These are phyloP conservation scores for Melanchra persicariae DNA, from an alignment of 2,888 invertebrate species.

Conservation along the genomic window DNA sequence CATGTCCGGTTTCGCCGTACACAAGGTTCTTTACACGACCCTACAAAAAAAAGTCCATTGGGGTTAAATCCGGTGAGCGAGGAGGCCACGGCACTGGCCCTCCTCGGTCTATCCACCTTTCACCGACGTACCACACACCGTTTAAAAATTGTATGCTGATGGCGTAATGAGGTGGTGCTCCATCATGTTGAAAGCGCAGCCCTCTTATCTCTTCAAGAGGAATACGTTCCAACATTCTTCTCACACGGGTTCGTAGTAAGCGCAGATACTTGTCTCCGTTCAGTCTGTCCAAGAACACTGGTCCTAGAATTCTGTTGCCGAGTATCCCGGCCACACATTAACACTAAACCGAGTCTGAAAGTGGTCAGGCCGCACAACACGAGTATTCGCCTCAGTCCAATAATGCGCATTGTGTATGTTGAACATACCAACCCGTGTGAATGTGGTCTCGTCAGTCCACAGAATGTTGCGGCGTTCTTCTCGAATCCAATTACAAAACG, in stretches of 20 bases:
- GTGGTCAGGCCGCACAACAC: slow-evolving; percentile 34
- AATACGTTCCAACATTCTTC: slow-evolving; percentile 9
- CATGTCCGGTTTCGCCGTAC: slow-evolving; percentile 2
- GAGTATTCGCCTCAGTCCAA: background rate
- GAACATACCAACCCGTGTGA: slow-evolving; percentile 29
- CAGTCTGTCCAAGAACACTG: no score
- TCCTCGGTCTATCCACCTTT: slow-evolving; percentile 8
- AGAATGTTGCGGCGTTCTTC: no score
- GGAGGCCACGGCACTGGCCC: slow-evolving; percentile 18
- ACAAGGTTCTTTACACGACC: background rate
- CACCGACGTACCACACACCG: background rate
- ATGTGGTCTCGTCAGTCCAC: slow-evolving; percentile 15
- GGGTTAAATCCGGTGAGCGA: background rate
- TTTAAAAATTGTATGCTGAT: no score
- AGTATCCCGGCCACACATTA: no score
- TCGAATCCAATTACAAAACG: no score
- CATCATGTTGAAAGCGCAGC: no score
- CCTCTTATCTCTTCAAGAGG: no score
- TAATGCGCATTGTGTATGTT: slow-evolving; percentile 39
- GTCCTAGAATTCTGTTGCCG: no score
- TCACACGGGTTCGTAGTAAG: slow-evolving; percentile 12
- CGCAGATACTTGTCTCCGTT: slow-evolving; percentile 10
- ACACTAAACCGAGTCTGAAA: slow-evolving; percentile 30
- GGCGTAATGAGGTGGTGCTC: no score
- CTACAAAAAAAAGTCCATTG: slow-evolving; percentile 1